Evolutionary conservation across 2,888 invertebrate genomes (phyloP), one percentile per base, ranked within the genome.

Genomic region (Thymelicus sylvestris): DNA sequence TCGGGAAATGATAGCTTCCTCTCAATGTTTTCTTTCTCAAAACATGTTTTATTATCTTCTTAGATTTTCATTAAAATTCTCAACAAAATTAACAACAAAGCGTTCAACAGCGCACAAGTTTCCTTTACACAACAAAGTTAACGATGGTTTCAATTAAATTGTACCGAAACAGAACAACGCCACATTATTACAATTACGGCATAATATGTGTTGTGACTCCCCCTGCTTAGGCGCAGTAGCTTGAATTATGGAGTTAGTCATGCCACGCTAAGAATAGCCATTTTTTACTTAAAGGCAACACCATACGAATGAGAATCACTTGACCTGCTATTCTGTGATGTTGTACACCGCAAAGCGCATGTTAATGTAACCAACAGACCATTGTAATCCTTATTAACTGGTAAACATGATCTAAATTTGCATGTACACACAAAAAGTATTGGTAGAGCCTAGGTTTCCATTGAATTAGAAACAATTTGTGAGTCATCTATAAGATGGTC

Each of bases 171-270:
- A 15, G 47, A 47, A 68, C 63, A 13, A 59, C 63, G 31, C 57
- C 57, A 64, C 38, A n/a, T 7, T 38, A 65, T 64, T 39, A 64
- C 64, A 48, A 63, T 50, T 50, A 64, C 62, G 50, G 50, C 64
- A 64, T 64, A 48, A 64, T 64, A 48, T 64, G 64, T 50, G 38
- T 31, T 64, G 64, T 64, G 50, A 64, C 48, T 64, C 50, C 48
- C 31, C 64, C 8, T 64, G 55, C 38, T 50, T 50, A 39, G 41
- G 24, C 69, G 38, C 13, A 63, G 48, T 39, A 39, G 57, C 55
- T 12, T 57, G 57, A 63, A 63, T 57, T 13, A 50, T n/a, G n/a
- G 55, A 15, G 63, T 68, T 68, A 68, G 68, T 68, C 68, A 68
- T 57, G 7, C 50, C 15, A 8, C 6, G 10, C 39, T 44, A 7